phyloP scores from a whole-genome alignment of 2,113 vertebrate species.

The Urocolius indicus region DNA sequence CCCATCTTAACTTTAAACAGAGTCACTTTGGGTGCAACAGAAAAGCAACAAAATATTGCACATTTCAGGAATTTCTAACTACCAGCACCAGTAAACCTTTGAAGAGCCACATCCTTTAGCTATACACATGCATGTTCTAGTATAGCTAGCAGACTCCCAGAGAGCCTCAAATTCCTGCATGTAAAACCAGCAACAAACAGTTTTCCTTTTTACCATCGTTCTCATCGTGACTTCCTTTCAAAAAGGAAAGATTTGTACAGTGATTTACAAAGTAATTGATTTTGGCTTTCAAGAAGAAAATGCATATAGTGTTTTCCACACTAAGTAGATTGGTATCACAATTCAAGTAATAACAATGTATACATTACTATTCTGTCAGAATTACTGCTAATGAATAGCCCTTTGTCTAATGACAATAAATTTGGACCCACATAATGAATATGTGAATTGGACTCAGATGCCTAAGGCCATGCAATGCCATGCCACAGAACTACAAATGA shows the following conservation, averaged over 20 bases:
- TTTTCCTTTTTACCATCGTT: not conserved
- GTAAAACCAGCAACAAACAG: not conserved
- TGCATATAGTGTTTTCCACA: rapidly evolving
- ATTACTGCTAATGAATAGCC: not conserved
- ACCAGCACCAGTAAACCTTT: not conserved
- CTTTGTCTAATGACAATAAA: not conserved
- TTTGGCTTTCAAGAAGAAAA: constrained; percentile 5
- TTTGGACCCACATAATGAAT: not conserved
- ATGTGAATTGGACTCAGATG: not conserved
- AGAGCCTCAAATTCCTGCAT: not conserved
- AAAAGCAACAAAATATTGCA: not conserved
- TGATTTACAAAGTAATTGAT: not conserved
- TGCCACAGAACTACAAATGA: not conserved
- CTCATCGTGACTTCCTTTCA: not conserved
- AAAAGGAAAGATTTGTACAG: not conserved
- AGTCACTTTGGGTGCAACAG: not conserved
- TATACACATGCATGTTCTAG: rapidly evolving
- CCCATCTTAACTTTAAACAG: not conserved
- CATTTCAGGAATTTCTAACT: not conserved
- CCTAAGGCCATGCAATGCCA: not conserved
- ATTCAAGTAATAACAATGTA: not conserved
- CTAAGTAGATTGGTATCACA: not conserved
- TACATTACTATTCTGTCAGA: not conserved
- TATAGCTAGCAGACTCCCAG: not conserved
- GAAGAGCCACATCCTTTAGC: not conserved